These are phyloP conservation scores for Polyommatus icarus DNA, from an alignment of 2,888 invertebrate species.

Conservation along the genomic window DNA sequence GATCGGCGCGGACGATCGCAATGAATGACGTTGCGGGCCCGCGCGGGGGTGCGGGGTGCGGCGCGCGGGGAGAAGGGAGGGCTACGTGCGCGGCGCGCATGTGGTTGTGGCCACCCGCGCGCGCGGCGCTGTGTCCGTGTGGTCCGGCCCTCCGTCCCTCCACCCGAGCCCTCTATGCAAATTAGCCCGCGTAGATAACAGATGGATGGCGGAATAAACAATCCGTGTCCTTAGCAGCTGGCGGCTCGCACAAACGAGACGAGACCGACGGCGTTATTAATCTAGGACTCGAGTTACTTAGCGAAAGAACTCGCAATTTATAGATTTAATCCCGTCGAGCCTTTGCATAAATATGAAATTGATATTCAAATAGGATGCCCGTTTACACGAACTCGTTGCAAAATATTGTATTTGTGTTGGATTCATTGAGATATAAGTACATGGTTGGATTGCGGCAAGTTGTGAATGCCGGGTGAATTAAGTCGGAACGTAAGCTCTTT, in stretches of 20 bases:
- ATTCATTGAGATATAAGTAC: too few relatives aligned
- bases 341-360: slow-evolving; percentile 22
- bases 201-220: slow-evolving; percentile 80
- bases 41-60: slow-evolving; percentile 42
- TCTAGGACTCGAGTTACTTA: slow-evolving; percentile 33
- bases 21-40: slow-evolving; percentile 73
- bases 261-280: slow-evolving; percentile 35
- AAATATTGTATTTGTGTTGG: not conserved
- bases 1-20: slow-evolving; percentile 75
- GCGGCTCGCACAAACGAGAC: slow-evolving; percentile 41
- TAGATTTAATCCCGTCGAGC: not conserved
- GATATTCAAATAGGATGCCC: slow-evolving; percentile 2
- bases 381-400: not conserved
- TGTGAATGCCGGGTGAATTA: not conserved
- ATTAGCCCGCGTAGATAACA: slow-evolving; percentile 80
- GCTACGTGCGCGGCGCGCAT: slow-evolving; percentile 63
- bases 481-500: not conserved
- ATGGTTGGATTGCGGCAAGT: not conserved
- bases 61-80: slow-evolving; percentile 52
- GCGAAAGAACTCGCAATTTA: slow-evolving; percentile 15
- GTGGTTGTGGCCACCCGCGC: slow-evolving; percentile 80
- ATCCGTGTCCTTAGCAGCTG: slow-evolving; percentile 70
- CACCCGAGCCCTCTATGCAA: slow-evolving; percentile 73
- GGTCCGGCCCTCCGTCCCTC: slow-evolving; percentile 64
- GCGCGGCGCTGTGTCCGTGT: slow-evolving; percentile 78